phyloP scores from a whole-genome alignment of 2,113 vertebrate species.

The Benitochromis conjunctus region DNA sequence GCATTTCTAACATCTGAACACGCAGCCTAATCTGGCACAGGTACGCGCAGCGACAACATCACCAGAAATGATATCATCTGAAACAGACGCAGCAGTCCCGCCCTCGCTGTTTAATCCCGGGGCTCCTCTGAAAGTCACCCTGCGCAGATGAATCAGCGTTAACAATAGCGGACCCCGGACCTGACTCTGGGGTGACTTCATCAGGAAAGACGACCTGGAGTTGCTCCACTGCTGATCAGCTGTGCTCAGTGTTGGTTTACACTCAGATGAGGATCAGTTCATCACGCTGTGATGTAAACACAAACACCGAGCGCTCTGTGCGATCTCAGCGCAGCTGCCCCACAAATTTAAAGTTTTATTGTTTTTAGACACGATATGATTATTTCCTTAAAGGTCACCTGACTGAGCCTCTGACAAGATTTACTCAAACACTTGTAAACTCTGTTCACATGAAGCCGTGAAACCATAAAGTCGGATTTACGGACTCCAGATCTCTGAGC shows the following conservation, averaged over 20 bases:
- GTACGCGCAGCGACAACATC: background rate
- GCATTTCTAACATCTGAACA: background rate
- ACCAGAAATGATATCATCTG: background rate
- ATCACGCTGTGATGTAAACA: background rate
- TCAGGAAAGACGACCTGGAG: background rate
- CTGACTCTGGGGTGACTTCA: background rate
- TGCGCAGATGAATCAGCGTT: background rate
- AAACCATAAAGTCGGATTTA: background rate
- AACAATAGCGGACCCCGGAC: background rate
- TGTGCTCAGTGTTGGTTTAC: background rate
- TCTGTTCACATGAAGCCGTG: background rate
- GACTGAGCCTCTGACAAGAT: background rate
- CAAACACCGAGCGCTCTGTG: background rate
- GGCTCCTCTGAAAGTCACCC: background rate
- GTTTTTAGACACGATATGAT: background rate
- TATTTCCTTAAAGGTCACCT: background rate
- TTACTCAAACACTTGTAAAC: background rate
- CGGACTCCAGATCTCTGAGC: background rate
- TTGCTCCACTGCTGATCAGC: background rate
- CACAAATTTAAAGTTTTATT: background rate
- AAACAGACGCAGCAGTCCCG: background rate
- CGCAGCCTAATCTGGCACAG: background rate
- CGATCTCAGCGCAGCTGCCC: background rate
- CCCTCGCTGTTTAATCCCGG: background rate
- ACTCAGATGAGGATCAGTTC: background rate